Evolutionary conservation across 2,888 invertebrate genomes (phyloP).

Genomic region (Petrolisthes cinctipes): DNA sequence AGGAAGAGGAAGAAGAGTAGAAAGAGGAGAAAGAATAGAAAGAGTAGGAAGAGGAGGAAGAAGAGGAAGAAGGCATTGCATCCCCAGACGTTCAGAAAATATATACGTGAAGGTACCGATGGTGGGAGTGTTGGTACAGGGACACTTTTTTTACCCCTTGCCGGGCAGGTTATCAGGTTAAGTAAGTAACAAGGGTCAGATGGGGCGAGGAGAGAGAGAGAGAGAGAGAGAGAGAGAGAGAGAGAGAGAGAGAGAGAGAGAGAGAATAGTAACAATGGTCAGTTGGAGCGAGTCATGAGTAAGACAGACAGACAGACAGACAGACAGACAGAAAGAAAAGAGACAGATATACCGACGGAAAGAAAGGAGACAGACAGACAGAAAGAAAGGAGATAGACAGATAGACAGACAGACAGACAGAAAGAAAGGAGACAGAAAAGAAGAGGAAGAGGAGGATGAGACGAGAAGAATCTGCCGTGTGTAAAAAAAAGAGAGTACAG

Average conservation of each 20-base stretch:
- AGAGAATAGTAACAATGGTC: no score
- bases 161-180: background rate
- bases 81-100: background rate
- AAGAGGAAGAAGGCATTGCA: no score
- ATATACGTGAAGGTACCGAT: background rate
- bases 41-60: no score
- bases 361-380: background rate
- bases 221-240: constrained; percentile 4
- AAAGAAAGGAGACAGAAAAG: no score
- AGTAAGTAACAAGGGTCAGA: background rate
- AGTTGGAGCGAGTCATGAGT: no score
- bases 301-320: background rate
- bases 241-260: constrained; percentile 1
- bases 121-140: background rate
- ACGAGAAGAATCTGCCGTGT: no score
- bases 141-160: background rate
- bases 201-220: constrained; percentile 2
- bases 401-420: background rate
- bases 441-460: no score
- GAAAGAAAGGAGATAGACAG: background rate
- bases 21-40: no score
- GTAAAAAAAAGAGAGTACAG: no score
- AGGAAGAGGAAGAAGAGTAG: no score
- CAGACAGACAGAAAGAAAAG: background rate
- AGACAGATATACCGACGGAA: background rate